Evolutionary conservation across 2,888 invertebrate genomes (phyloP).

Genomic region (Noctua comes): DNA sequence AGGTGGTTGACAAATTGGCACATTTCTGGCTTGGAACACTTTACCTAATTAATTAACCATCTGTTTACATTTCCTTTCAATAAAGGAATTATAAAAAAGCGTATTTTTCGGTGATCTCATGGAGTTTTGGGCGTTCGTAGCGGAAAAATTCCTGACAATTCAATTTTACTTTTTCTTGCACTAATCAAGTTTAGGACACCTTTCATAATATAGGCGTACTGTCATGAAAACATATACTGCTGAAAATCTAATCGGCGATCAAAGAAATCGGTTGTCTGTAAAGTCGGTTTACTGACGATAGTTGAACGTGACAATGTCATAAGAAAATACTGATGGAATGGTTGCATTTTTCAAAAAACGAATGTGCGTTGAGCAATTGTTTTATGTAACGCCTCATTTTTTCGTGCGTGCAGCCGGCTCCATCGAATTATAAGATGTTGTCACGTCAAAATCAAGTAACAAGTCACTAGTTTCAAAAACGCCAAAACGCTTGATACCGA

Average conservation of each 20-base stretch:
- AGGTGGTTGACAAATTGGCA: conserved; percentile 13
- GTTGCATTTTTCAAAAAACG: too few relatives aligned
- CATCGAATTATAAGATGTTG: too few relatives aligned
- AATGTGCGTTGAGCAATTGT: too few relatives aligned
- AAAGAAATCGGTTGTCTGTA: too few relatives aligned
- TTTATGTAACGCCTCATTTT: too few relatives aligned
- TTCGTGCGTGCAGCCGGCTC: too few relatives aligned
- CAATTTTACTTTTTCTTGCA: background rate
- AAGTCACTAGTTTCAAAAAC: background rate
- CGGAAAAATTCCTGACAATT: background rate
- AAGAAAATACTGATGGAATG: too few relatives aligned
- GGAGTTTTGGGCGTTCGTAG: too few relatives aligned
- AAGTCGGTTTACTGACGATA: too few relatives aligned
- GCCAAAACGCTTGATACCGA: background rate
- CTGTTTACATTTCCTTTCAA: background rate
- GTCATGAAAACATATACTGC: background rate
- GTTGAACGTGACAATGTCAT: too few relatives aligned
- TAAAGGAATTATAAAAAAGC: background rate
- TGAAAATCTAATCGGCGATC: background rate
- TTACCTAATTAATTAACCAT: conserved; percentile 8
- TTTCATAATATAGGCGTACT: background rate
- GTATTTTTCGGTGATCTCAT: background rate
- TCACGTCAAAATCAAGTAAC: background rate
- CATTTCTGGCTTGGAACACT: conserved; percentile 28
- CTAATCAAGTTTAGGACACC: background rate